Evolutionary conservation across 1,140 invertebrate genomes (phyloP), one percentile per base, ranked within the genome.

Genomic region (Penaeus japonicus): DNA sequence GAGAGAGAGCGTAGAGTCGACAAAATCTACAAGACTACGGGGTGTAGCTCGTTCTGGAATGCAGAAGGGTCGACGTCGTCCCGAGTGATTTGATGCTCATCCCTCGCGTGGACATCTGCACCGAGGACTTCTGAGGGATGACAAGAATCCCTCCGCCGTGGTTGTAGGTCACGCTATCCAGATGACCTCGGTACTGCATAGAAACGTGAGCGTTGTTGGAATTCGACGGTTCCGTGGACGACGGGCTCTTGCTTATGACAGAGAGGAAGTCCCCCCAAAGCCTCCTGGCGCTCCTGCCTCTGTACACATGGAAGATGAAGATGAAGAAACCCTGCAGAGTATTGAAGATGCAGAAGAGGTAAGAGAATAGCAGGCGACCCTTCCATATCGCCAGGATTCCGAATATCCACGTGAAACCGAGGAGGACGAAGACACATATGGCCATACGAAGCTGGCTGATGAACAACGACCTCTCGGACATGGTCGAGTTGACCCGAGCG

Each of bases 381-480:
- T 90, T 85, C 79, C 84, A 89, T 27, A 91, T 79, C n/a, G 91
- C 77, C 35, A 91, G 27, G 57, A 91, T 79, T n/a, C 91, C 91
- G 89, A 91, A 91, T 20, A 91, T 83, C 91, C 91, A 91, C 17
- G 90, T 89, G 62, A 91, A 87, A 27, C 93, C 91, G 10, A 91
- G 78, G 10, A 93, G 87, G 30, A 93, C 91, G 90, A 93, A 93
- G 70, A 92, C 92, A n/a, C 92, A 92, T 39, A 93, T 90, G n/a
- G 92, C 93, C n/a, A 93, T 93, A 55, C 93, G 92, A 17, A 93
- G 87, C 80, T 93, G 92, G 12, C 92, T 92, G 59, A 92, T 91
- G 15, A 91, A 90, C 22, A 92, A 91, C 30, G 92, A 91, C 20
- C 91, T 89, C 87, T 92, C 91, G 32, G 91, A 91, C 91, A 93